Evolutionary conservation across 2,888 invertebrate genomes (phyloP), one percentile per base, ranked within the genome.

Genomic region (Drosophila birchii): DNA sequence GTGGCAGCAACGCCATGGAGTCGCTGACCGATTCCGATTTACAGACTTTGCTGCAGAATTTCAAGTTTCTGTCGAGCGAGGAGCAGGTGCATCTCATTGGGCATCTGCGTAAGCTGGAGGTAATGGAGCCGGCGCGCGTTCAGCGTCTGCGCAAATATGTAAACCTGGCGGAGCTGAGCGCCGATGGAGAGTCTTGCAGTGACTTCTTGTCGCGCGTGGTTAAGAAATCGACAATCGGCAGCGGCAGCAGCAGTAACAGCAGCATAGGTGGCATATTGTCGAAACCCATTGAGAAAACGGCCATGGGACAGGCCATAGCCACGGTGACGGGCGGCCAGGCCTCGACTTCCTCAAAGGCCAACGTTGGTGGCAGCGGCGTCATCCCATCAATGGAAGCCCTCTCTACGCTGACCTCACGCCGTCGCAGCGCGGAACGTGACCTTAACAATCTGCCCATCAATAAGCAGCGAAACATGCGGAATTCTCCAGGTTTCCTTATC

Each of bases 11-110:
- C 85, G 93, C 94, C 60, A 95, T 96, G 94, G 96, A 96, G 79
- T 95, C 95, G 14, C 93, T 97, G 11, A 96, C 96, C 0, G 96
- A 97, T 90, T 95, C 95, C 0, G 97, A 97, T 86, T 91, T 97
- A 53, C 96, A 97, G 90, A 95, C 96, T 0, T 92, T 97, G 2
- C 91, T 97, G 63, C 96, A 96, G 90, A 97, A 97, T 89, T 96
- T 96, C 80, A 96, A 96, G 90, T 96, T 96, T 83, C 92, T 97
- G 16, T 95, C 95, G 0, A 94, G 95, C 0, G 96, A 96, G 76
- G 97, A 97, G 90, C 97, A 97, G 86, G 96, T 96, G 89, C 95
- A 96, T 80, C 93, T 97, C 6, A 97, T 97, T 38, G 95, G 95
- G 0, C 97, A 97, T 89, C 91, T 97, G 69, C 96, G 96, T 90